Evolutionary conservation across 2,113 vertebrate genomes (phyloP).

Genomic region (Lutjanus erythropterus): DNA sequence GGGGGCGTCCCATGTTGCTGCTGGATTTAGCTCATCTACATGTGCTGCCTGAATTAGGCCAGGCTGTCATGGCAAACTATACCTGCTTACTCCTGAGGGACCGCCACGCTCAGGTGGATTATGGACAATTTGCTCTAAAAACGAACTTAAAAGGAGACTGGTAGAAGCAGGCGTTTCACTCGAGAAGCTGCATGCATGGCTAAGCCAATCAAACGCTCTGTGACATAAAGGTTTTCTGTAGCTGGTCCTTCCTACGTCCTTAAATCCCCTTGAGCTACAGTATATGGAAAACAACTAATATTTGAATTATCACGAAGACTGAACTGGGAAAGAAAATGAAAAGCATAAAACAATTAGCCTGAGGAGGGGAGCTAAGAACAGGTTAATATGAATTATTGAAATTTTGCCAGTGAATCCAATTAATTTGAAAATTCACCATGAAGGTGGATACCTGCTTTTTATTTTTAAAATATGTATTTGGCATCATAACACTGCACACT

Average conservation of each 20-base stretch:
- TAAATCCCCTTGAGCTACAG: slow-evolving; percentile 5
- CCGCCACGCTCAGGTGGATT: slow-evolving; percentile 63
- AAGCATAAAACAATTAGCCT: slow-evolving; percentile 7
- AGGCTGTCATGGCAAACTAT: slow-evolving; percentile 67
- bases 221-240: slow-evolving; percentile 22
- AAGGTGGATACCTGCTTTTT: not conserved
- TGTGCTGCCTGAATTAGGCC: slow-evolving; percentile 69
- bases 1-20: slow-evolving; percentile 50
- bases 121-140: slow-evolving; percentile 59
- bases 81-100: slow-evolving; percentile 53
- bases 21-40: slow-evolving; percentile 71
- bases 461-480: slow-evolving; percentile 18
- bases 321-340: not conserved
- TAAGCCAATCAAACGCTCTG: slow-evolving; percentile 50
- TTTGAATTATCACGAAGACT: not conserved
- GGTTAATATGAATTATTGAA: slow-evolving; percentile 13
- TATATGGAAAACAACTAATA: not conserved
- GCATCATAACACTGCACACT: not conserved
- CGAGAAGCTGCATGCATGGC: slow-evolving; percentile 24
- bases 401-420: slow-evolving; percentile 19
- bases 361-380: not conserved
- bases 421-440: slow-evolving; percentile 21
- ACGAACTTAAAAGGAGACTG: slow-evolving; percentile 14
- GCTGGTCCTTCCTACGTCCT: slow-evolving; percentile 11
- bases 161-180: slow-evolving; percentile 18